phyloP scores from a whole-genome alignment of 2,888 invertebrate species.

The Amaurobius ferox region DNA sequence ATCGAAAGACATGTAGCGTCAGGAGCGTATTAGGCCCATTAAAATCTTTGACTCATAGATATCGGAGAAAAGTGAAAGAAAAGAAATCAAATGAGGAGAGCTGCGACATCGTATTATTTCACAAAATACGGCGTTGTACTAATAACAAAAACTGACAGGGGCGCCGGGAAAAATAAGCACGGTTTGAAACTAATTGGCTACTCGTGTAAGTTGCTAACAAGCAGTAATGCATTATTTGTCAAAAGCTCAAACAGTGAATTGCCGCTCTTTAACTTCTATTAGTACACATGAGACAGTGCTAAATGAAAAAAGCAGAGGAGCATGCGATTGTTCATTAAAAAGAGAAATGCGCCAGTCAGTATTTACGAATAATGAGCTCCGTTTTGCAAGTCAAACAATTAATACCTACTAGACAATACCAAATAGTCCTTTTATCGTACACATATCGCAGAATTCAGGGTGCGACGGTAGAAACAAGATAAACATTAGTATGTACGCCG shows the following conservation, averaged over 20 bases:
- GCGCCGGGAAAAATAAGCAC: conserved; percentile 39
- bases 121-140: conserved; percentile 13
- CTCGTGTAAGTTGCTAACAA: conserved; percentile 68
- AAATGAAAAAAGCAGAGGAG: conserved; percentile 14
- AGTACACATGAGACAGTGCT: conserved; percentile 21
- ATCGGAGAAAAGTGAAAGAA: conserved; percentile 34
- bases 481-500: too few species aligned
- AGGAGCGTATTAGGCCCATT: conserved; percentile 58
- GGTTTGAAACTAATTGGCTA: conserved; percentile 67
- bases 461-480: too few species aligned
- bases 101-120: conserved; percentile 22
- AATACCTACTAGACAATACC: conserved; percentile 21
- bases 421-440: conserved; percentile 26
- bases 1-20: conserved; percentile 27
- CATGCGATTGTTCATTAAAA: conserved; percentile 53
- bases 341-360: conserved; percentile 41
- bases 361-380: conserved; percentile 44
- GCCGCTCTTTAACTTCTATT: conserved; percentile 67
- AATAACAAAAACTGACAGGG: conserved; percentile 40
- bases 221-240: conserved; percentile 69
- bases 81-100: conserved; percentile 47
- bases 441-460: neutral
- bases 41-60: conserved; percentile 42
- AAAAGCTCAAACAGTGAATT: conserved; percentile 42
- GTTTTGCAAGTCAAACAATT: conserved; percentile 38